phyloP scores from a whole-genome alignment of 1,140 invertebrate genomes.

The Psilanteris sp. region DNA sequence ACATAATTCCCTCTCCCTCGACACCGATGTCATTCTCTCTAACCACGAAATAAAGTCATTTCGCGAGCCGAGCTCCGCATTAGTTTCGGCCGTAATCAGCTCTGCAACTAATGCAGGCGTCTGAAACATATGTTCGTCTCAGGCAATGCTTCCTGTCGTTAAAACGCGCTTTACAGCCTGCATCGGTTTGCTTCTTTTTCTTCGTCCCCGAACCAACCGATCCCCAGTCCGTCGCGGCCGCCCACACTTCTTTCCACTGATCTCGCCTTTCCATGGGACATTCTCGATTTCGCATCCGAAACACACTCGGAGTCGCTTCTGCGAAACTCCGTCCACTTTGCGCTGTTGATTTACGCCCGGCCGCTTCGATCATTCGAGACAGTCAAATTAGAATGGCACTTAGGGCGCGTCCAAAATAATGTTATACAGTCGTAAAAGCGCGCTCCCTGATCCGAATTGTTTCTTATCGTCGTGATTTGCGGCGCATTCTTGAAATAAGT shows the following conservation, averaged over 20 bases:
- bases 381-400: conserved; percentile 62
- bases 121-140: conserved; percentile 74
- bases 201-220: background rate
- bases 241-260: conserved; percentile 4
- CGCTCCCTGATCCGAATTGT: conserved; percentile 9
- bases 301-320: conserved; percentile 27
- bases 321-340: conserved; percentile 36
- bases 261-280: conserved; percentile 30
- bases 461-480: conserved; percentile 33
- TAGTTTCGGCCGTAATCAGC: conserved; percentile 28
- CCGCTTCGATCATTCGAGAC: conserved; percentile 53
- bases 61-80: conserved; percentile 12
- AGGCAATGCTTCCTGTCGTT: conserved; percentile 76
- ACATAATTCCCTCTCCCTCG: too few species aligned
- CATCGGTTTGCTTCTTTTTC: conserved; percentile 62
- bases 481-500: conserved; percentile 38
- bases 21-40: too few species aligned
- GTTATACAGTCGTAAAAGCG: conserved; percentile 43
- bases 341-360: conserved; percentile 18
- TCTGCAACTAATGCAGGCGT: conserved; percentile 43
- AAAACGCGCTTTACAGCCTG: conserved; percentile 72
- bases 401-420: conserved; percentile 44
- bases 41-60: conserved; percentile 37
- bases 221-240: too few species aligned
- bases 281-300: conserved; percentile 33